These are phyloP conservation scores for Hypocryptadius cinnamomeus DNA, from an alignment of 2,113 vertebrate species.

Conservation along the genomic window DNA sequence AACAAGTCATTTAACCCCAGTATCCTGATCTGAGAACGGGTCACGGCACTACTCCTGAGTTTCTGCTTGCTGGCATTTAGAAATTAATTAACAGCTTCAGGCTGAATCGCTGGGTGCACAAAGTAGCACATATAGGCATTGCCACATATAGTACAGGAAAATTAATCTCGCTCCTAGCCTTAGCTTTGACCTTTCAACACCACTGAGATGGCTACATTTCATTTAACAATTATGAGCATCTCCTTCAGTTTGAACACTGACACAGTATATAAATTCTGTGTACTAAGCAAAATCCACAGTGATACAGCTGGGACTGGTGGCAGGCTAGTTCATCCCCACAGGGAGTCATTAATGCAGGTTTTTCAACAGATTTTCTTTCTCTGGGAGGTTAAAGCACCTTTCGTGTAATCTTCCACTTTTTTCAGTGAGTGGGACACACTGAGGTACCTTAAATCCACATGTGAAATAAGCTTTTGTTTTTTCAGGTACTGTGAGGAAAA, in stretches of 20 bases:
- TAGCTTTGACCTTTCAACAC: background rate
- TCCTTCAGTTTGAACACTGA: background rate
- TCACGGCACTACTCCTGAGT: background rate
- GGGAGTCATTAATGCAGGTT: background rate
- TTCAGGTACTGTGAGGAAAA: background rate
- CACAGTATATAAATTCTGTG: background rate
- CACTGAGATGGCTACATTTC: background rate
- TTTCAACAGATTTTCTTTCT: background rate
- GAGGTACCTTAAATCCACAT: background rate
- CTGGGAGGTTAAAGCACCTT: background rate
- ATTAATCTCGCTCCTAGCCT: background rate
- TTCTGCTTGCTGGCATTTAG: background rate
- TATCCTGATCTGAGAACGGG: rapidly evolving
- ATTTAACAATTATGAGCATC: background rate
- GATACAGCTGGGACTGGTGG: background rate
- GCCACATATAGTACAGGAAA: background rate
- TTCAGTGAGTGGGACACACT: background rate
- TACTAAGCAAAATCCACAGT: background rate
- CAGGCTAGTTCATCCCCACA: background rate
- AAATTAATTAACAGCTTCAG: background rate
- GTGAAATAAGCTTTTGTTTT: background rate
- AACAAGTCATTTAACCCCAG: background rate
- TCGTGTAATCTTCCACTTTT: background rate
- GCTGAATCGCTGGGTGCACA: background rate
- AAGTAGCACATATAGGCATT: background rate